Conservation (phyloP, 2,797 vertebrate species). For the Siniperca scherzeri region DNA sequence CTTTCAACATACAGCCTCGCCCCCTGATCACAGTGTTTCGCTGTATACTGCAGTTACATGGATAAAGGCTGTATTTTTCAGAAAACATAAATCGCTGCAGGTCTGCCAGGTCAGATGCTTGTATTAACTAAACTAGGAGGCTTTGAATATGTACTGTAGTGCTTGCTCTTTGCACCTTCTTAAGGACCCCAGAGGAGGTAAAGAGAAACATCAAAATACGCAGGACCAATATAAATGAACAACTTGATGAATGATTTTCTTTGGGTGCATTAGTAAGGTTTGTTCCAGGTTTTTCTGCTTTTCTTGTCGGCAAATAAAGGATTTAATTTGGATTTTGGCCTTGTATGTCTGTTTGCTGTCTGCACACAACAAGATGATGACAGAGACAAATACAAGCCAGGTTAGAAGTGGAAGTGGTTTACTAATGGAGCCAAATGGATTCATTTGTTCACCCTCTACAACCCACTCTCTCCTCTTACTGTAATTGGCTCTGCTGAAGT, state of each 20-base stretch:
- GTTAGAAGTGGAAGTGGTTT: slow-evolving; percentile 62
- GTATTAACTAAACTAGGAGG: neutral
- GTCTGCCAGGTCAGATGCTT: slow-evolving; percentile 24
- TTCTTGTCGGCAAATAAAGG: slow-evolving; percentile 12
- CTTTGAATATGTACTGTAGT: slow-evolving; percentile 5
- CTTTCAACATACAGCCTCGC: neutral
- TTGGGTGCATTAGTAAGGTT: neutral
- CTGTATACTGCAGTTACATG: neutral
- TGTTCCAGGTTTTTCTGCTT: neutral
- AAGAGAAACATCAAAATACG: neutral
- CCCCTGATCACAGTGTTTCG: neutral
- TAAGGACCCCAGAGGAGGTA: neutral
- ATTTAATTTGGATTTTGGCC: slow-evolving; percentile 42
- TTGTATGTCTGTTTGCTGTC: slow-evolving; percentile 42
- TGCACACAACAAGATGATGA: slow-evolving; percentile 28
- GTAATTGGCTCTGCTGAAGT: slow-evolving; percentile 54
- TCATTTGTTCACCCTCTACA: slow-evolving; percentile 51
- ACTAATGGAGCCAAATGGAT: slow-evolving; percentile 70
- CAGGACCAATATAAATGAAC: neutral
- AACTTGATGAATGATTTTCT: slow-evolving; percentile 10
- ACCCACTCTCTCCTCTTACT: slow-evolving; percentile 42
- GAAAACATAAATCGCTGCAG: slow-evolving; percentile 10
- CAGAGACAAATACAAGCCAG: slow-evolving; percentile 44
- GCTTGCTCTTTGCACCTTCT: slow-evolving; percentile 5
- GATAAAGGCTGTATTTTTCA: slow-evolving; percentile 18